Conservation (phyloP, 2,113 vertebrate species). For the Kryptolebias marmoratus region DNA sequence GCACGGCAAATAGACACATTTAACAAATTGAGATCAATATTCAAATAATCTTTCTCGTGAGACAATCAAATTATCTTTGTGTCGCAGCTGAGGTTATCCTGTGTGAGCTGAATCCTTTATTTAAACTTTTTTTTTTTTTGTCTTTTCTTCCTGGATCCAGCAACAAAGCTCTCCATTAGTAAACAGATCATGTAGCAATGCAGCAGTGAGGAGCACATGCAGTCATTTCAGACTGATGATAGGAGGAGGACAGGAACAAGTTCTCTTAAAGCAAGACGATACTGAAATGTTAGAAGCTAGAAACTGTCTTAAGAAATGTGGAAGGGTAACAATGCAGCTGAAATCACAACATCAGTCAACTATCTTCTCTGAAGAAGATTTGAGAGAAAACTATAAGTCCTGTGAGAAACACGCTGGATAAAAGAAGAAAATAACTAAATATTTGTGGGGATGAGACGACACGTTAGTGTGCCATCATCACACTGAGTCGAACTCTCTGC, state of each 20-base stretch:
- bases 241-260: not conserved
- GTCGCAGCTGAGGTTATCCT: conserved; percentile 6
- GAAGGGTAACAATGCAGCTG: too few relatives aligned
- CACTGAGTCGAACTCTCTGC: too few relatives aligned
- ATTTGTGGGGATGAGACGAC: too few relatives aligned
- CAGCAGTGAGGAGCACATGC: conserved; percentile 39
- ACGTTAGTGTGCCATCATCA: too few relatives aligned
- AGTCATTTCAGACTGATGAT: conserved; percentile 26
- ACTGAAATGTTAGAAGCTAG: too few relatives aligned
- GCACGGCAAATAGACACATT: not conserved
- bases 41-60: not conserved
- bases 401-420: too few relatives aligned
- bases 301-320: too few relatives aligned
- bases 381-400: too few relatives aligned
- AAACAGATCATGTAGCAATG: conserved; percentile 70
- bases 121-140: conserved; percentile 11
- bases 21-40: not conserved
- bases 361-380: too few relatives aligned
- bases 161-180: conserved; percentile 48
- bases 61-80: not conserved
- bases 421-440: too few relatives aligned
- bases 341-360: too few relatives aligned
- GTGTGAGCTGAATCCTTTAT: conserved; percentile 7
- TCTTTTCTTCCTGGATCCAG: conserved; percentile 13
- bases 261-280: not conserved